phyloP scores from a whole-genome alignment of 2,797 vertebrate genomes.

The Otolemur crassicaudatus region DNA sequence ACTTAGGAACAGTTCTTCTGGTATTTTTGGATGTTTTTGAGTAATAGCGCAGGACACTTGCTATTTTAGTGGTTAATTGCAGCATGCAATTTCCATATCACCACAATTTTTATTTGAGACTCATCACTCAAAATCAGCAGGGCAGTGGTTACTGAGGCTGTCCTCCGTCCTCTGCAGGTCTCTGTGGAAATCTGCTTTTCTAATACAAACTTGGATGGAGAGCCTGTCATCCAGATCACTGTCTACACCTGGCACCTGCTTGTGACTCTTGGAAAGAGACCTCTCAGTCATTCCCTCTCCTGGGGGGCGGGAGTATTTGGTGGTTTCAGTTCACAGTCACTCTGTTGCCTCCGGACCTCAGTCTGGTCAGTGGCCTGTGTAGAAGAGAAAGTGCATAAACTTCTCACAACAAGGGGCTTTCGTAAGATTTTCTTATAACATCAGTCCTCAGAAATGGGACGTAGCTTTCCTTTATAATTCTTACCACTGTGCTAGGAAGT shows the following conservation, averaged over 20 bases:
- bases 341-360: background rate
- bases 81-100: background rate
- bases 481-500: background rate
- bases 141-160: background rate
- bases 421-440: background rate
- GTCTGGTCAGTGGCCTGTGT: too few species aligned
- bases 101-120: background rate
- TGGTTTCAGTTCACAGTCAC: too few species aligned
- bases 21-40: background rate
- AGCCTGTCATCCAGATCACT: background rate
- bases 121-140: background rate
- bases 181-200: background rate
- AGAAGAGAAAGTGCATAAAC: background rate
- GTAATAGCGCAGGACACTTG: too few species aligned
- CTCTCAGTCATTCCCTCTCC: background rate
- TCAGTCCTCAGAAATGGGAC: background rate
- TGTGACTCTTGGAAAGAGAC: background rate
- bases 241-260: background rate
- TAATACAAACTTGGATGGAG: background rate
- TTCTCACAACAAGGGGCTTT: background rate
- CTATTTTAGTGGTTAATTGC: background rate
- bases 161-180: background rate
- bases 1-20: background rate
- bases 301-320: too few species aligned
- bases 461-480: background rate